phyloP scores from a whole-genome alignment of 2,113 vertebrate genomes.

The Nerophis ophidion region DNA sequence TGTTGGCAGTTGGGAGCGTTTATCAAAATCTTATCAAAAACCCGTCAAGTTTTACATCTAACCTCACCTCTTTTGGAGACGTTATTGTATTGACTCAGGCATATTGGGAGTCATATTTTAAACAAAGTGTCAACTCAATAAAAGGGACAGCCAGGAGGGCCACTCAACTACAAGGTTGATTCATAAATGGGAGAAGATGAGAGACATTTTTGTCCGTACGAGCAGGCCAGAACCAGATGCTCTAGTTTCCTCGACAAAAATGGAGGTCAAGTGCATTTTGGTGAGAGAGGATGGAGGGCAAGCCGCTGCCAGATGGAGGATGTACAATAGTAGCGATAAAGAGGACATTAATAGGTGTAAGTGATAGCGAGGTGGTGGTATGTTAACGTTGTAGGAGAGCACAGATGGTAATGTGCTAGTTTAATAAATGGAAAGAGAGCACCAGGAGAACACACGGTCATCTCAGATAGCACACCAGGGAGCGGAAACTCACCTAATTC shows the following conservation, averaged over 20 bases:
- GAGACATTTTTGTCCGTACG: too few species aligned
- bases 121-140: conserved; percentile 19
- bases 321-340: conserved; percentile 14
- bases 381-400: conserved; percentile 34
- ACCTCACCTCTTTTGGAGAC: background rate
- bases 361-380: conserved; percentile 25
- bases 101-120: conserved; percentile 16
- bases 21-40: conserved; percentile 15
- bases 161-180: conserved; percentile 41
- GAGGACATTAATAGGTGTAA: conserved; percentile 51
- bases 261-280: conserved; percentile 75
- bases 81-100: conserved; percentile 7
- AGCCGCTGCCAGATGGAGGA: conserved; percentile 37
- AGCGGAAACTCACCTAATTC: conserved; percentile 31
- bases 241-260: conserved; percentile 74
- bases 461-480: conserved; percentile 51
- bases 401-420: background rate
- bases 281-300: conserved; percentile 36
- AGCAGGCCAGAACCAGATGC: conserved; percentile 58
- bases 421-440: conserved; percentile 46
- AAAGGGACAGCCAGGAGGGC: conserved; percentile 16
- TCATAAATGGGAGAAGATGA: conserved; percentile 26
- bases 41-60: conserved; percentile 11
- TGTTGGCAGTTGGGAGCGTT: background rate
- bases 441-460: conserved; percentile 44